A percentile compares a stretch with the other conserved stretches of the same genome.
These are phyloP conservation scores for Artemia sp. DNA, from an alignment of 2,888 invertebrate species.

Conservation along the genomic window DNA sequence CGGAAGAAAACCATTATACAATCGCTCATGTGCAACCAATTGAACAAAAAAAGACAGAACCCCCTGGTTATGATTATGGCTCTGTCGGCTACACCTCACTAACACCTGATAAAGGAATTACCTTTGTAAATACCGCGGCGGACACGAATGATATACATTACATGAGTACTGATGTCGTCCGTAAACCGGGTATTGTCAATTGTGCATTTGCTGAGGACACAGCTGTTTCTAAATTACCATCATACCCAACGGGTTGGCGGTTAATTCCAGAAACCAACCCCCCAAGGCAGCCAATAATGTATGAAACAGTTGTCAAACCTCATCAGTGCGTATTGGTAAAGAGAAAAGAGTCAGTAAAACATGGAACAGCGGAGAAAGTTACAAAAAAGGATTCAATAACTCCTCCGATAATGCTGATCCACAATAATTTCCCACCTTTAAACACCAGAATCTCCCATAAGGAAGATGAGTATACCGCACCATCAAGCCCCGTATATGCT, in stretches of 20 bases:
- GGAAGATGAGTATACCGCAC: not conserved
- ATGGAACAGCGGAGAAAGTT: not conserved
- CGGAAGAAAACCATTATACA: slow-evolving; percentile 26
- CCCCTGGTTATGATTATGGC: not conserved
- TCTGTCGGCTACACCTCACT: not conserved
- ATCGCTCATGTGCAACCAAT: slow-evolving; percentile 26
- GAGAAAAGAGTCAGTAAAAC: not conserved
- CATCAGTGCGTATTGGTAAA: slow-evolving; percentile 10
- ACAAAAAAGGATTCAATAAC: not conserved
- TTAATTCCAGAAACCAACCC: not conserved
- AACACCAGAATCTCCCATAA: not conserved
- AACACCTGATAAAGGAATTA: not conserved
- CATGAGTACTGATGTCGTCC: slow-evolving; percentile 8
- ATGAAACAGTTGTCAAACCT: slow-evolving; percentile 7
- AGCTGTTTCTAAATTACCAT: slow-evolving; percentile 2
- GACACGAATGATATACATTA: not conserved
- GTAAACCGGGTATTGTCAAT: not conserved
- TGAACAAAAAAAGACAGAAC: slow-evolving; percentile 24
- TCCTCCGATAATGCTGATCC: not conserved
- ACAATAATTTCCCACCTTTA: not conserved
- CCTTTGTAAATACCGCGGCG: slow-evolving; percentile 7
- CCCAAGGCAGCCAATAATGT: slow-evolving; percentile 10
- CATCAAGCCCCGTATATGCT: slow-evolving; percentile 11
- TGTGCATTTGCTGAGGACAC: slow-evolving; percentile 6
- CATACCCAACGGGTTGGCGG: slow-evolving; percentile 13